Evolutionary conservation across 1,140 invertebrate species (phyloP), one percentile per base, ranked within the genome.

Genomic region (Macrostomum lignano): DNA sequence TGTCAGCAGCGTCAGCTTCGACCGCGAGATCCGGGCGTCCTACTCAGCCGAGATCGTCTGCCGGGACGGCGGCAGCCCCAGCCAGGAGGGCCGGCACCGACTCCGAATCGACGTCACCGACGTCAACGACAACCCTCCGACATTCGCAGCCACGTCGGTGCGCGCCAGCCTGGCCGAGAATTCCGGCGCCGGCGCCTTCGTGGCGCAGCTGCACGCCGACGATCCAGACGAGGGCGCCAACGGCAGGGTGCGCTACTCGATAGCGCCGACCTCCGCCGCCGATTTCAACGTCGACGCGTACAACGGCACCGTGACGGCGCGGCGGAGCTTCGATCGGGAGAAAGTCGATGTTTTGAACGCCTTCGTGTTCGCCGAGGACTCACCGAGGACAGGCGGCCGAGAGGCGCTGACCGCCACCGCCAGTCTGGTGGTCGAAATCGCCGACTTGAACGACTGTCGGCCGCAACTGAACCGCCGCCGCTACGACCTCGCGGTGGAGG

Each of bases 1-100:
- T 4, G 11, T 34, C 7, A 42, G 38, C 4, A 23, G 17, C 15
- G 22, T 9, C 5, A n/a, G 24, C 3, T 40, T 42, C n/a, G 39
- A 42, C 19, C 32, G 39, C n/a, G 26, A 28, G 19, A 17, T 15
- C 15, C 15, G 14, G 19, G 15, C 26, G 3, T 17, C 15, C 15
- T 28, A 28, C 19, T 28, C 19, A 15, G 26, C 26, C 15, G 14
- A 28, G 9, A 15, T 28, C 7, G 19, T 28, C 19, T 28, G 26
- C 19, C 19, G 15, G 15, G 26, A 28, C 19, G 19, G 26, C 19
- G 26, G 19, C 26, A 5, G 3, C 3, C 5, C 3, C 3, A 3
- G 14, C 4, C 9, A 15, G 3, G 15, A 14, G 7, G 19, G 14
- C 15, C 15, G 26, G 7, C 14, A 15, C 15, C 15, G 14, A 9